Base-by-base conservation (phyloP, 2,113 vertebrate species). In the Macrotis lagotis region DNA sequence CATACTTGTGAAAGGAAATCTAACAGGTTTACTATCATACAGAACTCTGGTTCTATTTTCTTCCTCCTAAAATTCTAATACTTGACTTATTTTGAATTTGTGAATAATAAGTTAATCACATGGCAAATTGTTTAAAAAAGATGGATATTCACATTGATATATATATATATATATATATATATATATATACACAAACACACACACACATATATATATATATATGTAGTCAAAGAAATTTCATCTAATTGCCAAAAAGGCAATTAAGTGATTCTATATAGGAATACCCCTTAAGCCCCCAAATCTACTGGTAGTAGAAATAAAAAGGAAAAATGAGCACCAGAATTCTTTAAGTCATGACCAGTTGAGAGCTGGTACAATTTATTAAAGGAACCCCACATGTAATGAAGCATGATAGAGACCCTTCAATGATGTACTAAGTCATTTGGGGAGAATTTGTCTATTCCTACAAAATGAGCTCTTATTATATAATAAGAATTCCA, bases 391-490 rank as follows among this genome's bases (percentile, higher is more conserved):
- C 25, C 89, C 48, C 25, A 31, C 24, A 48, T 48, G 47, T 25
- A 49, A 8, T 48, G 24, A 89, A 89, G 48, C 24, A 49, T 50
- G 9, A 48, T 26, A 31, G 25, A 90, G 89, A 90, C 48, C 48
- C 26, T 12, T 11, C 8, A 90, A 31, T 49, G 89, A 90, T 49
- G 59, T 0, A 37, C 48, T 14, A 88, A 59, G 48, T 90, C 91
- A 19, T 0, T 91, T 91, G 66, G 93, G 95, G 94, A 90, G 1
- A 50, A 83, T 93, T 94, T 90, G 51, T 91, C 92, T 55, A 95
- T 88, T 53, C 22, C 19, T 93, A 94, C 51, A 26, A 83, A 92
- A 94, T 31, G 26, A 88, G 0, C 0, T 25, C 51, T 92, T 50
- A n/a, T n/a, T 90, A 92, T 89, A 48, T 74, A 95, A 83, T 22